Base-by-base conservation (phyloP, 2,797 vertebrate species). In the Urocyon cinereoargenteus region DNA sequence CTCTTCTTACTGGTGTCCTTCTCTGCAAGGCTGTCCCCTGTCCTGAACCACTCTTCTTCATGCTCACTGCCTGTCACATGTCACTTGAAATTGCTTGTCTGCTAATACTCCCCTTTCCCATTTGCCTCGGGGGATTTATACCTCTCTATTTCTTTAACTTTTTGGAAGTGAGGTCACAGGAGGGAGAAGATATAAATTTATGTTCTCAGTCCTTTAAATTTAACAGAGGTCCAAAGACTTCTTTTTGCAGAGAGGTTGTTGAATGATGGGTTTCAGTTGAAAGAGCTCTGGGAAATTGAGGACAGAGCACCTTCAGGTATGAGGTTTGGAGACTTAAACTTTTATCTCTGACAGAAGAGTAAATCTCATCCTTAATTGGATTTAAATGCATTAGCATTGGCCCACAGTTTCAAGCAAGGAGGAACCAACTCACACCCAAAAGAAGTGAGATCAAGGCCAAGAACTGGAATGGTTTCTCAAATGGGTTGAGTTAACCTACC, bases 41-140 rank as follows among this genome's bases (percentile, higher is more conserved):
- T 14, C 4, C 49, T 0, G 8, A 26, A 3, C 36, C 13, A 0
- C 45, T 24, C 36, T 13, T 34, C 4, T 53, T 12, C 57, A 1
- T 7, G 26, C 0, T 0, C 2, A 22, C 64, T 36, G 51, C 81
- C 91, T 18, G 73, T 51, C 72, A 22, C 3, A 49, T 0, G 2
- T 8, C 36, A 6, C 28, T 3, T 31, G 61, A 34, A 26, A 24
- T 12, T 21, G 45, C 70, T 73, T 78, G 72, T 59, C 84, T 68
- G 34, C 49, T 68, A 13, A 21, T 28, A 19, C 4, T 2, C 19
- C 22, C 9, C 53, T 53, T 70, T 68, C 36, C 28, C 34, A 8
- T 21, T 57, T 24, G 49, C 55, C 62, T 75, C 75, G 36, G 14
- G 73, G 40, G 45, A 81, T 81, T 87, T 75, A 64, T 66, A 21